Evolutionary conservation across 2,113 vertebrate genomes (phyloP).

Genomic region (Excalfactoria chinensis): DNA sequence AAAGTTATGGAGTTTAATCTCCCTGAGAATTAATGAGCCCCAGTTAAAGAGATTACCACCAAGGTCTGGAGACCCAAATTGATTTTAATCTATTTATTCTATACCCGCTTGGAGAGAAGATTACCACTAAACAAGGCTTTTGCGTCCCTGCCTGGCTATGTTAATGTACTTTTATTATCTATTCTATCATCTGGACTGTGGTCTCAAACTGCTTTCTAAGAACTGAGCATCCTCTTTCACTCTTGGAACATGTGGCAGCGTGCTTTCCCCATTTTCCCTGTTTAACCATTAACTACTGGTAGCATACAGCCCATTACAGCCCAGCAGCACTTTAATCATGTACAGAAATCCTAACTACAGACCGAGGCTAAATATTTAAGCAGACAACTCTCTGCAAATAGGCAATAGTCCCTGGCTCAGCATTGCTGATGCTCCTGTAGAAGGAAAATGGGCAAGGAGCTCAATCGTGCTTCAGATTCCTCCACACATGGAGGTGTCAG

Average conservation of each 20-base stretch:
- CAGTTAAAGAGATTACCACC: constrained; percentile 31
- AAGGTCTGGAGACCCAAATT: neutral
- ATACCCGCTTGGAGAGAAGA: neutral
- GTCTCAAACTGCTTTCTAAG: neutral
- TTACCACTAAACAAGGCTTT: neutral
- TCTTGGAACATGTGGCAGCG: neutral
- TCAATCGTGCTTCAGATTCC: too few species aligned
- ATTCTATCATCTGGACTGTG: neutral
- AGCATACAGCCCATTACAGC: neutral
- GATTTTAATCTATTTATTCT: neutral
- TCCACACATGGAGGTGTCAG: too few species aligned
- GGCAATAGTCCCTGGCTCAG: neutral
- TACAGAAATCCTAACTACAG: neutral
- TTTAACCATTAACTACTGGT: neutral
- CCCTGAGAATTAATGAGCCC: constrained; percentile 55
- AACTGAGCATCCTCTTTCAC: neutral
- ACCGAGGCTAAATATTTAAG: neutral
- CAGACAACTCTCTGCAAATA: neutral
- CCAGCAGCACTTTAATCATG: neutral
- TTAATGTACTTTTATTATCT: neutral
- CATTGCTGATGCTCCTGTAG: neutral
- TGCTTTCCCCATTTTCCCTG: neutral
- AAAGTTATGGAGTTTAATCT: constrained; percentile 39
- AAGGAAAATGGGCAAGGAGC: neutral
- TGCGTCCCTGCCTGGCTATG: neutral